These are phyloP conservation scores for Aplidium turbinatum DNA, from an alignment of 23 tunicate species.

Conservation along the genomic window DNA sequence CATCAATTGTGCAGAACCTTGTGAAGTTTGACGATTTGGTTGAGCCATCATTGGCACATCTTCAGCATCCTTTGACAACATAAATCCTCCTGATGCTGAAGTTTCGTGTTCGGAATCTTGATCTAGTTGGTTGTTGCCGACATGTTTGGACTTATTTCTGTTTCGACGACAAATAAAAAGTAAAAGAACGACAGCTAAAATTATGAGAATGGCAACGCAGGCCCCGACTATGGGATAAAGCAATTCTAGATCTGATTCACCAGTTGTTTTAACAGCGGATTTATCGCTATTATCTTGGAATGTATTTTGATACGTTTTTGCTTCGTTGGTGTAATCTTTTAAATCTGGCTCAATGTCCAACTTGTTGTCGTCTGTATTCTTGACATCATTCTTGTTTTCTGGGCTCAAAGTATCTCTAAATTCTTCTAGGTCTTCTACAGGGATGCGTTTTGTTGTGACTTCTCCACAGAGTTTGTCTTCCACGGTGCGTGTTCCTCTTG, in stretches of 20 bases:
- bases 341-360: conserved; percentile 10
- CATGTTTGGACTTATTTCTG: conserved; percentile 40
- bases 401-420: not conserved
- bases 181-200: conserved; percentile 27
- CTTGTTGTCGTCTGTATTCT: not conserved
- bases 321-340: not conserved
- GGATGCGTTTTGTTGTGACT: too few species aligned
- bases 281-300: not conserved
- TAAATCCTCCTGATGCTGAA: too few species aligned
- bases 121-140: too few species aligned
- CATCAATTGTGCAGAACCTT: too few species aligned
- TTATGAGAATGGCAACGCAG: conserved; percentile 45
- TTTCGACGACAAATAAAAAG: conserved; percentile 44
- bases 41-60: too few species aligned
- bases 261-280: not conserved
- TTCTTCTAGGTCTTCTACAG: too few species aligned
- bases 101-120: too few species aligned
- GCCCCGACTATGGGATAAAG: conserved; percentile 62
- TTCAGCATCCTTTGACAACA: too few species aligned
- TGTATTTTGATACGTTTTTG: not conserved
- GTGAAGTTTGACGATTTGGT: too few species aligned
- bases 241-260: not conserved
- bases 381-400: not conserved
- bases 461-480: conserved; percentile 55
- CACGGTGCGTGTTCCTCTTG: not conserved